These are phyloP conservation scores for Xestia ashworthii DNA, from an alignment of 2,888 invertebrate species.

Conservation along the genomic window DNA sequence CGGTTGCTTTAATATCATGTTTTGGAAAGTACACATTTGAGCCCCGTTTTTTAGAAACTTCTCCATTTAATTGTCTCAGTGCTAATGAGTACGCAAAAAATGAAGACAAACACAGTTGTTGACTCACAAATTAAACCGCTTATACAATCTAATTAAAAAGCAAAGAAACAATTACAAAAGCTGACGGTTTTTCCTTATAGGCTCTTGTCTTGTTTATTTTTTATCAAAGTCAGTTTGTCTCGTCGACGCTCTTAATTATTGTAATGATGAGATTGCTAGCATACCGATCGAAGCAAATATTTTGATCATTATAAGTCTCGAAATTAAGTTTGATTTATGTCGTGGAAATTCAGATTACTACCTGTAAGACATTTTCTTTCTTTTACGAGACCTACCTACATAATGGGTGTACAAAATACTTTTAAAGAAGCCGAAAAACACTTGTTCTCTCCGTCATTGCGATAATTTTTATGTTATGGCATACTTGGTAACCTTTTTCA, in stretches of 20 bases:
- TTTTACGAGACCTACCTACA: neutral
- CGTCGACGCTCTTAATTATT: constrained; percentile 48
- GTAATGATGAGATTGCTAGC: constrained; percentile 25
- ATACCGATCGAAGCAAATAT: constrained; percentile 22
- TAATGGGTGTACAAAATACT: no score
- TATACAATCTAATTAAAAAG: constrained; percentile 41
- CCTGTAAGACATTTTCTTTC: neutral
- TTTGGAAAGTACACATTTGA: constrained; percentile 1
- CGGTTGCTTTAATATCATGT: neutral
- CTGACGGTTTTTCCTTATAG: constrained; percentile 30
- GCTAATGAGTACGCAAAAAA: constrained; percentile 5
- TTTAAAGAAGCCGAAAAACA: no score
- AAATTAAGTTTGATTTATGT: constrained; percentile 23
- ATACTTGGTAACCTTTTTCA: no score
- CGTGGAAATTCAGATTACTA: constrained; percentile 7
- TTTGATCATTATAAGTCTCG: neutral
- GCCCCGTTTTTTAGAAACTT: neutral
- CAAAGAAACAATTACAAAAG: constrained; percentile 42
- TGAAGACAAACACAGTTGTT: constrained; percentile 15
- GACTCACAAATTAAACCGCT: constrained; percentile 20
- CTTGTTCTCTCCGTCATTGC: no score
- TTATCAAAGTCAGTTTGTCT: constrained; percentile 35
- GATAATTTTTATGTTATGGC: no score
- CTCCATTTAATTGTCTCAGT: neutral
- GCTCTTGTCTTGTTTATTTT: constrained; percentile 21